Evolutionary conservation across 2,888 invertebrate genomes (phyloP), one percentile per base, ranked within the genome.

Genomic region (Microdon myrmicae): DNA sequence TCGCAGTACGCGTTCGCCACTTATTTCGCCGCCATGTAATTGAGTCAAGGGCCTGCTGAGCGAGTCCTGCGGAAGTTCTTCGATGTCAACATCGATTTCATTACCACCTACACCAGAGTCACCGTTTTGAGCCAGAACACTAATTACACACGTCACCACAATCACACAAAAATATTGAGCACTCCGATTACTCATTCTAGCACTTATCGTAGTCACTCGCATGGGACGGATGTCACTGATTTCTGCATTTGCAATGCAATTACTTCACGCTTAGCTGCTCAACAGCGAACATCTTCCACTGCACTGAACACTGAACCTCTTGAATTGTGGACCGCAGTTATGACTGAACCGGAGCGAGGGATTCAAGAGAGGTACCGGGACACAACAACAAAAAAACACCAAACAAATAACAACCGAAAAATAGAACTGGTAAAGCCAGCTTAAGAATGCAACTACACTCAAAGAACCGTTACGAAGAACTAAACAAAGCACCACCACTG

Each of bases 391-490:
- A 26, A 7, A 28, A 32, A 31, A 56, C 28, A 22, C 39, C 26
- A 28, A 20, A 16, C 29, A 59, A 47, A n/a, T n/a, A n/a, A n/a
- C 28, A 22, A 45, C 26, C 34, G 20, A 16, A 37, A 59, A 47
- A n/a, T n/a, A n/a, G n/a, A 64, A 51, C 58, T 45, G 58, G 64
- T 53, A 53, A 37, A 25, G 41, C 58, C 35, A 53, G 64, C 56
- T 54, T 45, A 56, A 64, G 44, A 67, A 58, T 58, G 58, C 77
- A 77, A 74, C 79, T 70, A 68, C 78, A 78, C 77, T 76, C 79
- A 76, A 77, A 78, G 77, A 78, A 78, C 77, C 79, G 77, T 77
- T 77, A 77, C 69, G 72, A 72, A 73, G 71, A 71, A 77, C 79
- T 78, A 73, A 72, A 41, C 61, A 54, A 71, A 72, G 47, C 51